Evolutionary conservation across 1,140 invertebrate species (phyloP), one percentile per base, ranked within the genome.

Genomic region (Pseudomyrmex gracilis): DNA sequence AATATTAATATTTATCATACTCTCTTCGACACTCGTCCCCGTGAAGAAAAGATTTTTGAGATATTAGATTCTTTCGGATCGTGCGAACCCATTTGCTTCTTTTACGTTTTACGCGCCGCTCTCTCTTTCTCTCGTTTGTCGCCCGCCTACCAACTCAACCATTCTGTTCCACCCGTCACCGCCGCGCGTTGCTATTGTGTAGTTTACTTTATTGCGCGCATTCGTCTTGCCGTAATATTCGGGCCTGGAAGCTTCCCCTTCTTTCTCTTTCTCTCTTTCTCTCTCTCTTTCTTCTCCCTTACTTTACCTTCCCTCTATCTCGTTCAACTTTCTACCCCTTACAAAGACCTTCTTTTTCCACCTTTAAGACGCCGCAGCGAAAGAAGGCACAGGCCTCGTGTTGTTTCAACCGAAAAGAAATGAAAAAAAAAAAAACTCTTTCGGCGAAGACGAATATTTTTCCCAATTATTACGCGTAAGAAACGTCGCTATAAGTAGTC

Each of bases 181-280:
- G 80, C 68, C 61, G 63, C 80, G 51, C 77, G 57, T 73, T 47
- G 83, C 84, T 87, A 90, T 91, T 88, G 90, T 87, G 88, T 83
- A 89, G 80, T 90, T 90, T 88, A 86, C 86, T 91, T 91, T 91
- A 91, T 91, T 90, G 87, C 86, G 7, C 70, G 87, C 91, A 91
- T 91, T 88, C 88, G 58, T 91, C 90, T 90, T 87, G 73, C 68
- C 80, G 85, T 85, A 90, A 91, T 90, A 91, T 91, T 91, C 88
- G 88, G 76, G 83, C 61, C 60, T 45, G 77, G 45, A 49, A 64
- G 13, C 13, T 47, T 15, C 64, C 51, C 53, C 47, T 73, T 34
- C 10, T 17, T 45, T 63, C 53, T n/a, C 20, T 15, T 20, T 22
- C 13, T 43, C 70, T 47, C 15, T 22, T 10, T 13, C 47, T 55